Evolutionary conservation across 2,888 invertebrate species (phyloP), one percentile per base, ranked within the genome.

Genomic region (Drosophila affinis): DNA sequence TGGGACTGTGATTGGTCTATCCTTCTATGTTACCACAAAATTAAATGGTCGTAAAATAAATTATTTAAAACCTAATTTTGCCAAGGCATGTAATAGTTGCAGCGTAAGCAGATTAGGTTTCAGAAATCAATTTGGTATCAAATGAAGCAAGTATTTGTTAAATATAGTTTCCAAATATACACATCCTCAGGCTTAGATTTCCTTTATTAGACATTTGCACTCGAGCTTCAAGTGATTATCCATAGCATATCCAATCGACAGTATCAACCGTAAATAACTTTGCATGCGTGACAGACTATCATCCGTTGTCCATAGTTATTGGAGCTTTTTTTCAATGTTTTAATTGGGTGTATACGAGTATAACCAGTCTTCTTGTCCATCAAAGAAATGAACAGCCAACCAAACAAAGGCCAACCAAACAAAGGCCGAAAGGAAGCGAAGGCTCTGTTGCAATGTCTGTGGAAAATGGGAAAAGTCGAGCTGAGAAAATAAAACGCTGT

Each of bases 401-500:
- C 55, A 47, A 62, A 65, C 76, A 72, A 77, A 53, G 58, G 55
- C 52, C 73, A 45, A 39, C 51, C 55, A 59, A 73, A 76, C 52
- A 75, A 82, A 70, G 53, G 54, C 45, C 7, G 57, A 18, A 29
- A 39, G 17, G 29, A 45, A 49, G 34, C 32, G 51, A 52, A 72
- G 57, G 24, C 77, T 58, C 56, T 18, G 12, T 60, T 48, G 58
- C 46, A 21, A 59, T 54, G 47, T 51, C 17, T 24, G 51, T 21
- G 45, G 39, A 55, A 60, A 61, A 64, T 55, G 52, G 55, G 54
- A 55, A 32, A 10, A 34, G 49, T 54, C 17, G 49, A 68, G 57
- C 56, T 46, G 61, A 67, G 79, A 80, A 78, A 83, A 83, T 76
- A 75, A 76, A 83, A 80, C 69, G 76, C 67, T 47, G 74, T 81